Percentiles rank a stretch among this genome's conserved stretches.
These are phyloP conservation scores for Pygoscelis adeliae DNA, from an alignment of 2,113 vertebrate species.

Conservation along the genomic window DNA sequence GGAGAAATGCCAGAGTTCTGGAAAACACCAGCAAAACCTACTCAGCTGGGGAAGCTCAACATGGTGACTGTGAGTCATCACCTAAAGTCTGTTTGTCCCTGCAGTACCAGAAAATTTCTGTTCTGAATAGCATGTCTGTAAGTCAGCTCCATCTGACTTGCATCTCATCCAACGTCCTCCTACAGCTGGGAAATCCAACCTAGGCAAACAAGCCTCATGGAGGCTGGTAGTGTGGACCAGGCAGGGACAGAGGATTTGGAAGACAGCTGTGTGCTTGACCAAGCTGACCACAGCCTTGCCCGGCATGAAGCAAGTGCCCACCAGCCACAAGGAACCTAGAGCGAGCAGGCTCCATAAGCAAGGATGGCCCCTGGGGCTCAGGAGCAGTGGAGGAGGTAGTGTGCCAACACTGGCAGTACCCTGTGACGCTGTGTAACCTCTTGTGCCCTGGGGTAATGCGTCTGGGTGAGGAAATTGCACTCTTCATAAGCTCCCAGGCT, in stretches of 20 bases:
- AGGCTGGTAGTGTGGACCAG: not conserved
- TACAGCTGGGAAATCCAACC: not conserved
- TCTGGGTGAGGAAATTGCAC: not conserved
- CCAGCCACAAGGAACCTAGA: not conserved
- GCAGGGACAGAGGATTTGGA: not conserved
- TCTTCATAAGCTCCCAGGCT: not conserved
- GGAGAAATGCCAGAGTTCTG: not conserved
- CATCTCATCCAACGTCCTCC: not conserved
- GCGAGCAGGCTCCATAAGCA: not conserved
- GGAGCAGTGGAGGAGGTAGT: not conserved
- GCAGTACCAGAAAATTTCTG: not conserved
- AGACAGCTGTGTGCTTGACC: not conserved
- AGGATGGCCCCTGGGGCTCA: not conserved
- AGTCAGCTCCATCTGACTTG: not conserved
- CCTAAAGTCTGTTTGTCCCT: not conserved
- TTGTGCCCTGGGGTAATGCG: not conserved
- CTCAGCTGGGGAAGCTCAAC: not conserved
- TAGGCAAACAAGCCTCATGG: not conserved
- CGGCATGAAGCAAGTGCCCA: fast-evolving
- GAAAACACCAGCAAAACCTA: not conserved
- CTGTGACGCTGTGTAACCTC: not conserved
- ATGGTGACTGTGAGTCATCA: not conserved
- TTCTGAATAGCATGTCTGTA: not conserved
- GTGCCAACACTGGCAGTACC: not conserved
- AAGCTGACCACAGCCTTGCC: not conserved